Evolutionary conservation across 2,797 vertebrate species (phyloP), one percentile per base, ranked within the genome.

Genomic region (Gephyroberyx darwinii): DNA sequence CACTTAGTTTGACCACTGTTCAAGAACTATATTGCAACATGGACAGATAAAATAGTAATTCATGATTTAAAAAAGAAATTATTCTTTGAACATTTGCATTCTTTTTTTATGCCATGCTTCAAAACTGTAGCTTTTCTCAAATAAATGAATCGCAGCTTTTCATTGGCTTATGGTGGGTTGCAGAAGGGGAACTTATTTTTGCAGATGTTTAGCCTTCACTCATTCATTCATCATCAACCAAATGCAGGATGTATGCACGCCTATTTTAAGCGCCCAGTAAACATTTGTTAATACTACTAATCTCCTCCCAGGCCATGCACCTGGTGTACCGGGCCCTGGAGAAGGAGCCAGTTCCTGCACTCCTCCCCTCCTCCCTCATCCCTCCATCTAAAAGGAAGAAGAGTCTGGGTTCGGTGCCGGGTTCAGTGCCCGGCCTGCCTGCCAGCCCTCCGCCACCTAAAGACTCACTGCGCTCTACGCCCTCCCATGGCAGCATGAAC

Each of bases 301-400:
- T n/a, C n/a, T n/a, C n/a, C 41, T 63, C 70, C 8, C 81, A 99
- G 98, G 98, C 97, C 45, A 99, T 99, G 98, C 97, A 99, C 88
- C 92, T 99, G 90, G 98, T 99, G 74, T 99, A 99, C 88, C 95
- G 97, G 9, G 97, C 97, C 58, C 92, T 99, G 45, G 98, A 99
- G 90, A 99, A 99, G 85, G 98, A 99, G 86, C 96, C 97, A 0
- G 97, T 99, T 57, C 97, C 97, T 50, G 91, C 95, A 0, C 84
- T 94, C 31, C 91, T 99, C 69, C 96, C 96, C 20, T 92, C 95
- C 2, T 78, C 95, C 53, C 96, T 99, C 68, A 89, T 99, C 75
- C 97, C 98, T 1, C 96, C 94, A 2, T 95, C 95, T 10, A 99
- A 99, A 93, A 95, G 97, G 78, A 98, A 98, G 93, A 98, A 96